A percentile compares a stretch with the other conserved stretches of the same genome.
Evolutionary conservation across 2,888 invertebrate genomes (phyloP).

Genomic region (Oscheius sp.): DNA sequence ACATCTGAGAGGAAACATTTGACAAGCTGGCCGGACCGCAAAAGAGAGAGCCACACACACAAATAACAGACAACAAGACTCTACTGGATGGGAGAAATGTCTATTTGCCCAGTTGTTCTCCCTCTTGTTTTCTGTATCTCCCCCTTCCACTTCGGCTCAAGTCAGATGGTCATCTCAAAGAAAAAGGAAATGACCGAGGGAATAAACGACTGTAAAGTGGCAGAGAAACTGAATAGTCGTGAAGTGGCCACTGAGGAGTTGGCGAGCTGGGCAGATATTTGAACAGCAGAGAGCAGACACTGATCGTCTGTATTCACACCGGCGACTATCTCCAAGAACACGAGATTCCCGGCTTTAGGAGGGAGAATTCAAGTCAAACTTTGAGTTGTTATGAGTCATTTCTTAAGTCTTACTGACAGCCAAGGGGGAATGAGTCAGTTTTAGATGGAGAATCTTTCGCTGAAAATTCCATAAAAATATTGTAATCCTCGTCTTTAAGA

Average conservation of each 20-base stretch:
- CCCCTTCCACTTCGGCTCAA: no score
- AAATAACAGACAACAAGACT: not conserved
- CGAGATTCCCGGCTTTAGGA: not conserved
- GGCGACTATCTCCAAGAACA: not conserved
- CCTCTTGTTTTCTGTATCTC: not conserved
- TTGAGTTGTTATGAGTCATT: no score
- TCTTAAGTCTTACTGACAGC: no score
- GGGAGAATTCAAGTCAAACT: no score
- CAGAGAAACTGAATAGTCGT: constrained; percentile 13
- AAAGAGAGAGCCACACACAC: constrained; percentile 3
- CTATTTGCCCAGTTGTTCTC: no score
- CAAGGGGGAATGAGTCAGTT: no score
- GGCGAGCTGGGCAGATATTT: not conserved
- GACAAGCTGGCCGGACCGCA: constrained; percentile 18
- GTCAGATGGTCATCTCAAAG: not conserved
- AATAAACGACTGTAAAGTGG: not conserved
- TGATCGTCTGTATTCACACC: constrained; percentile 6
- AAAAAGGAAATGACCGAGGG: not conserved
- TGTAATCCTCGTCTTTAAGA: no score
- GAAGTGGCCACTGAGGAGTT: constrained; percentile 15
- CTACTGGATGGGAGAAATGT: not conserved
- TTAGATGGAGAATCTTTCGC: no score
- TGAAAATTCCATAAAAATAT: no score
- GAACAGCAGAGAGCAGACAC: constrained; percentile 16
- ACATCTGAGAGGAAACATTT: constrained; percentile 27